These are phyloP conservation scores for Podarcis siculus DNA, from an alignment of 2,797 vertebrate species.

Conservation along the genomic window DNA sequence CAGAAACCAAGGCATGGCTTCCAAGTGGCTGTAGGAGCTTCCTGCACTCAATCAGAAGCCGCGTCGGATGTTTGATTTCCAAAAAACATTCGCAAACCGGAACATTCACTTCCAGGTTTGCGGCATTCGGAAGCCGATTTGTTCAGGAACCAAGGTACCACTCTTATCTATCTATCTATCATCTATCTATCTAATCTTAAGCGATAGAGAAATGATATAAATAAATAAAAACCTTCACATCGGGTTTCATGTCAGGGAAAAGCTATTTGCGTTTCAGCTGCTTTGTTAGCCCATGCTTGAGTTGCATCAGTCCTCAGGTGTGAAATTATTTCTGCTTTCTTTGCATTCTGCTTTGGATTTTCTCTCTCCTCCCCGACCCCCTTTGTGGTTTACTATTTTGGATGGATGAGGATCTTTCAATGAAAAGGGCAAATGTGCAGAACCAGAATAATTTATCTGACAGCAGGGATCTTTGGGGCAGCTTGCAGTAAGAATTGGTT, in stretches of 20 bases:
- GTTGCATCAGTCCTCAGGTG: constrained; percentile 20
- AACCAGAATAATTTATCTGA: constrained; percentile 74
- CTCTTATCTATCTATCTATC: too few relatives aligned
- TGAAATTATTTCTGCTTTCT: constrained; percentile 36
- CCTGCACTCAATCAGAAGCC: too few relatives aligned
- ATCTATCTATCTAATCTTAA: too few relatives aligned
- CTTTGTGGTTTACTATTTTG: constrained; percentile 59
- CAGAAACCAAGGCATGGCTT: too few relatives aligned
- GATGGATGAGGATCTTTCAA: constrained; percentile 62
- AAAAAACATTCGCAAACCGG: too few relatives aligned
- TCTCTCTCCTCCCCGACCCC: constrained; percentile 20
- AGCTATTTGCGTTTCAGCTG: constrained; percentile 32
- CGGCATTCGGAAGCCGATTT: too few relatives aligned
- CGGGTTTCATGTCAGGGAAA: constrained; percentile 9
- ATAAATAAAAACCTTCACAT: neutral
- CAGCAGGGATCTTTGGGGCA: constrained; percentile 74
- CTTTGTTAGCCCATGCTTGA: constrained; percentile 29
- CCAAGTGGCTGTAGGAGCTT: too few relatives aligned
- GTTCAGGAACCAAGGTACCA: too few relatives aligned
- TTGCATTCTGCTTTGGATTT: constrained; percentile 25
- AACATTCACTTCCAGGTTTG: too few relatives aligned
- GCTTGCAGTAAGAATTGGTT: constrained; percentile 71
- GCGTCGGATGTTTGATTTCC: too few relatives aligned
- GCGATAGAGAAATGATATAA: too few relatives aligned
- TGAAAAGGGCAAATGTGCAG: constrained; percentile 67